A percentile compares a stretch with the other conserved stretches of the same genome.
phyloP scores from a whole-genome alignment of 2,797 vertebrate genomes.

The Sebastiscus tertius region DNA sequence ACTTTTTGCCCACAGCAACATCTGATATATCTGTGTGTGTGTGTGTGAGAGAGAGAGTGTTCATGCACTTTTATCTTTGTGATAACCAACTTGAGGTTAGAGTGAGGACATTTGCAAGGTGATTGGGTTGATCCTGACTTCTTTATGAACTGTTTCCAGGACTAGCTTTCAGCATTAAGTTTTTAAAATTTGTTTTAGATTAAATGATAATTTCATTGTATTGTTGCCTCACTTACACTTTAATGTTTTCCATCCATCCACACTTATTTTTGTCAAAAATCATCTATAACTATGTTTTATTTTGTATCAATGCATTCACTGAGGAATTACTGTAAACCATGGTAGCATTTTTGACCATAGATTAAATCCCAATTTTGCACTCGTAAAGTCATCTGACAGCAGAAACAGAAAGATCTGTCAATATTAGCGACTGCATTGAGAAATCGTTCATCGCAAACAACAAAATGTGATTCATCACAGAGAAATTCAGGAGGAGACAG shows the following conservation, averaged over 20 bases:
- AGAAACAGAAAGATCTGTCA: neutral
- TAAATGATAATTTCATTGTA: neutral
- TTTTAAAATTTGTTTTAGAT: neutral
- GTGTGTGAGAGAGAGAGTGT: neutral
- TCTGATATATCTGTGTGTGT: neutral
- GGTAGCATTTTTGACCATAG: neutral
- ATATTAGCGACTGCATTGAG: neutral
- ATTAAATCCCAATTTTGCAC: neutral
- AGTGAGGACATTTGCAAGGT: neutral
- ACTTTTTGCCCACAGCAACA: neutral
- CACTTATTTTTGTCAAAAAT: neutral
- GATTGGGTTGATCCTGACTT: neutral
- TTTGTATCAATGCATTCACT: neutral
- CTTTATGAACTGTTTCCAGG: neutral
- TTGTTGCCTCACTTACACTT: neutral
- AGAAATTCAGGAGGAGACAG: neutral
- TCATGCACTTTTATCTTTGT: neutral
- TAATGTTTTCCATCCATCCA: neutral
- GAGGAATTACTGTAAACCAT: neutral
- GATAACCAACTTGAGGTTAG: neutral
- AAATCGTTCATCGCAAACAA: neutral
- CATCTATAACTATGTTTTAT: neutral
- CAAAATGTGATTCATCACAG: neutral
- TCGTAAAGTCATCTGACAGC: neutral
- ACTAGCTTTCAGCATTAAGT: neutral